Evolutionary conservation across 2,888 invertebrate genomes (phyloP).

Genomic region (Crossocerus cetratus): DNA sequence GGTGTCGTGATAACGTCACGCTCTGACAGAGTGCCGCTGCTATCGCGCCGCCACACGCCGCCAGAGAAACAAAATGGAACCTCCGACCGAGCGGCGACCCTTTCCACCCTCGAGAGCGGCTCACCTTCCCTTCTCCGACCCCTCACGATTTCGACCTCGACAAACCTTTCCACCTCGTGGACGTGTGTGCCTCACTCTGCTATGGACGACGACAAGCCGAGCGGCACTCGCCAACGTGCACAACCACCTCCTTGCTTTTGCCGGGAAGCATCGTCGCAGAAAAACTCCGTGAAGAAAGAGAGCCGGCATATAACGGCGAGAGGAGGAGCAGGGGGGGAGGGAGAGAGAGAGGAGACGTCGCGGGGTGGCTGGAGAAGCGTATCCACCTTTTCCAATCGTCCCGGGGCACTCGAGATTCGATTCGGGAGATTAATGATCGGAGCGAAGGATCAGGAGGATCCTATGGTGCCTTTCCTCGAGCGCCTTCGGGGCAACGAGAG

Average conservation of each 20-base stretch:
- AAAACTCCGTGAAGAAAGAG: conserved; percentile 33
- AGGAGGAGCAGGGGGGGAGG: conserved; percentile 20
- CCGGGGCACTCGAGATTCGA: conserved; percentile 62
- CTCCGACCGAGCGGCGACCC: conserved; percentile 69
- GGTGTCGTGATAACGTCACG: conserved; percentile 79
- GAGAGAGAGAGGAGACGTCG: neutral
- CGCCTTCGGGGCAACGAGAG: conserved; percentile 47
- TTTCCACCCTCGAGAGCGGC: conserved; percentile 28
- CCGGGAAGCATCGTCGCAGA: conserved; percentile 26
- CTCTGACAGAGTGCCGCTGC: conserved; percentile 79
- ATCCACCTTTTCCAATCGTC: conserved; percentile 60
- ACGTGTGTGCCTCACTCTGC: conserved; percentile 2
- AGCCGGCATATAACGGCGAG: conserved; percentile 15
- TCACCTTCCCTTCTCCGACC: conserved; percentile 34
- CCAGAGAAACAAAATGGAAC: conserved; percentile 78
- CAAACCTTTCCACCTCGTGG: conserved; percentile 35
- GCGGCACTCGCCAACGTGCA: conserved; percentile 10
- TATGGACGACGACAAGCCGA: conserved; percentile 14
- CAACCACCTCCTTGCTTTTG: conserved; percentile 1
- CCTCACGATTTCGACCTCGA: conserved; percentile 51
- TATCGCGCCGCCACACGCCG: conserved; percentile 79
- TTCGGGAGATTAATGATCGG: conserved; percentile 63
- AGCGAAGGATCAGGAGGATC: conserved; percentile 52
- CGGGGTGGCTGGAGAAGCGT: conserved; percentile 21
- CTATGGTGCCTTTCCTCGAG: conserved; percentile 32